These are phyloP conservation scores for Crocuta crocuta DNA, from an alignment of 2,113 vertebrate genomes.

Conservation along the genomic window DNA sequence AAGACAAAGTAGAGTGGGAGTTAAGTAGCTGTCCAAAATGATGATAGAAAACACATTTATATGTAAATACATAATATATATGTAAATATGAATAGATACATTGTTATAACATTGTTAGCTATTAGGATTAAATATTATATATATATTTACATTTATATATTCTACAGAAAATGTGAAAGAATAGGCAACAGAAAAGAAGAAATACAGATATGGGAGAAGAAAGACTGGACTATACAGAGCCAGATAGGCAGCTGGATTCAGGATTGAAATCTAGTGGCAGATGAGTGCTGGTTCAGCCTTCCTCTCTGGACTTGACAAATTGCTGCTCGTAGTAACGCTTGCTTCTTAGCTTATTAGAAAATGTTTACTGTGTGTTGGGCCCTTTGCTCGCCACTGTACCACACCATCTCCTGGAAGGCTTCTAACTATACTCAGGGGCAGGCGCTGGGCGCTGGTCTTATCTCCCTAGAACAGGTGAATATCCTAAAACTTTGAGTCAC, in stretches of 20 bases:
- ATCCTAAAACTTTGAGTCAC: neutral
- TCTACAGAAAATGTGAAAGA: neutral
- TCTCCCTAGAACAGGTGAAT: accelerated
- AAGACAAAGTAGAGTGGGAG: neutral
- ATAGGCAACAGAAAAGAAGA: neutral
- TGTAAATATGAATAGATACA: too few relatives aligned
- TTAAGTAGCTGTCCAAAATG: neutral
- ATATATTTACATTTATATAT: neutral
- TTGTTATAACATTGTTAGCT: neutral
- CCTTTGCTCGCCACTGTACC: neutral
- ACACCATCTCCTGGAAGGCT: neutral
- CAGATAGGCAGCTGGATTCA: neutral
- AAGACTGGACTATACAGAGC: neutral
- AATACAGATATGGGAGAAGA: neutral
- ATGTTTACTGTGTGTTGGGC: too few relatives aligned
- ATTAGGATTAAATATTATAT: neutral
- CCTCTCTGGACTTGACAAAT: too few relatives aligned
- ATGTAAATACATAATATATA: neutral
- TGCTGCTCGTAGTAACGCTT: neutral
- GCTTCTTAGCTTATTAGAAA: neutral
- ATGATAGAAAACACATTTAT: neutral
- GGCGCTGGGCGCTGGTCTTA: accelerated
- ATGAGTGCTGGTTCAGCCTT: neutral
- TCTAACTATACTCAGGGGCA: too few relatives aligned
- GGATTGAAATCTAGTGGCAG: neutral